Evolutionary conservation across 2,113 vertebrate genomes (phyloP), one percentile per base, ranked within the genome.

Genomic region (Heliornis fulica): DNA sequence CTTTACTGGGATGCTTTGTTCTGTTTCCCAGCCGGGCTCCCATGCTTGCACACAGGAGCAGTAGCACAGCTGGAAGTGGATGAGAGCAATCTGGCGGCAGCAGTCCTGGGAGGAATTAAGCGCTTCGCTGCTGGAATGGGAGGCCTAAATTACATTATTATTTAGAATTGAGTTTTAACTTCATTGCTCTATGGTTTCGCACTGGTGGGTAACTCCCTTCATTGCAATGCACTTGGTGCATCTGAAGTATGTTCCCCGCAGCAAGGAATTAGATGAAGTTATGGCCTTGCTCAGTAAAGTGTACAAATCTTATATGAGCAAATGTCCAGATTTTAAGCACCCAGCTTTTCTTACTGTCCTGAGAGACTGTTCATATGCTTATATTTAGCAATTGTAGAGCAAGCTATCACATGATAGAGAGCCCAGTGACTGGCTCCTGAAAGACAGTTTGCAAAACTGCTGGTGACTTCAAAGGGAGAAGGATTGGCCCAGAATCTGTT

Each of bases 31-130:
- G 90, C 71, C 0, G 9, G 81, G 72, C 96, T 92, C 90, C 95
- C 96, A 81, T 92, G 76, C 88, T 94, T 0, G 0, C 92, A 81
- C 82, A 94, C 93, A 92, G 94, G 92, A 95, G 80, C 88, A 92
- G 92, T 25, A 95, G 94, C 92, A 64, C 96, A 96, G 93, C 96
- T 97, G 96, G 96, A 96, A 94, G 38, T 90, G 90, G 92, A 96
- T 95, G 95, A 93, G 86, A 96, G 88, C 94, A 96, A 96, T 90
- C 92, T 96, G 94, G 93, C 43, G 2, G 94, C 92, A 89, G 85
- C 64, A 84, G 83, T 89, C 92, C 90, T 90, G 93, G 83, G 96
- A 96, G 93, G 92, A 93, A 97, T 96, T 97, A 96, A 95, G 64
- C 0, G 10, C 60, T 79, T 93, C 18, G 2, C 83, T 95, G 79